Conservation (phyloP, 2,113 vertebrate genomes). For the Speoplatyrhinus poulsoni region DNA sequence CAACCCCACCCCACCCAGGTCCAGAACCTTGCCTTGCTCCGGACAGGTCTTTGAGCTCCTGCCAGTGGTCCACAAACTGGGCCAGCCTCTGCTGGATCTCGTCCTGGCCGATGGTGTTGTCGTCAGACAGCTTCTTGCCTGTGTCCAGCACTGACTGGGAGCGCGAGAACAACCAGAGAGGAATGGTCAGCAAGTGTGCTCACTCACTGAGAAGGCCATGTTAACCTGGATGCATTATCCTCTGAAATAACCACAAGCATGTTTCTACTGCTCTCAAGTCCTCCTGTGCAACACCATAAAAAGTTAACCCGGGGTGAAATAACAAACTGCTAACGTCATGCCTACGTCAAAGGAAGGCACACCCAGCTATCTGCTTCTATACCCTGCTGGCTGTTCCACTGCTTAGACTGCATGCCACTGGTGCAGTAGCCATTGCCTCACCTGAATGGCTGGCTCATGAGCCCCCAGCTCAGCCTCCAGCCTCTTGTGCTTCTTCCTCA, state of each 20-base stretch:
- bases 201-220: no score
- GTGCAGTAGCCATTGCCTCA: conserved; percentile 37
- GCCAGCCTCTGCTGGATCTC: conserved; percentile 96
- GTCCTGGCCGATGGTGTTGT: conserved; percentile 97
- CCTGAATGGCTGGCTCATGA: conserved; percentile 95
- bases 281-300: no score
- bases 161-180: not conserved
- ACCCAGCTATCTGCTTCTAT: no score
- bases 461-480: conserved; percentile 95
- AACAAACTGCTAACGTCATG: no score
- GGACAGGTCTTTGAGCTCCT: conserved; percentile 91
- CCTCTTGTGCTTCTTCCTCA: conserved; percentile 97
- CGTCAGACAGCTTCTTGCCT: conserved; percentile 93
- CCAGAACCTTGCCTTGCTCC: conserved; percentile 81
- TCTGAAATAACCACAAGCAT: no score
- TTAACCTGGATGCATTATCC: no score
- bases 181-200: not conserved
- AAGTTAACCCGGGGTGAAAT: no score
- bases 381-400: no score
- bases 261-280: no score
- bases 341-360: no score
- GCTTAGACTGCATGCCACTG: no score
- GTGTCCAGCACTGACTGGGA: conserved; percentile 92
- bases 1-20: not conserved
- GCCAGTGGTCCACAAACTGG: conserved; percentile 98